These are phyloP conservation scores for Drosophila macrospina DNA, from an alignment of 2,888 invertebrate species.

Conservation along the genomic window DNA sequence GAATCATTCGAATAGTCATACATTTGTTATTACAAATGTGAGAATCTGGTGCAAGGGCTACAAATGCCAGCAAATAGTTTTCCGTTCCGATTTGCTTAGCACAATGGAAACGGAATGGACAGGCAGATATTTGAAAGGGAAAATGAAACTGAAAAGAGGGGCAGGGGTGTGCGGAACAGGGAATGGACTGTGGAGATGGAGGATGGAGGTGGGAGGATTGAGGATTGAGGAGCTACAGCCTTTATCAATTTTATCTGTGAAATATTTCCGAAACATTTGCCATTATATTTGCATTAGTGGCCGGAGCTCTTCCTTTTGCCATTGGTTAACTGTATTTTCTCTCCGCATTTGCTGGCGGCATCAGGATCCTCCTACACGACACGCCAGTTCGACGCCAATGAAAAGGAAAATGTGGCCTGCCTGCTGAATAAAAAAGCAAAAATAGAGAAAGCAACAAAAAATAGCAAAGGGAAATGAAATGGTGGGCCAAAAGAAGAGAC, in stretches of 20 bases:
- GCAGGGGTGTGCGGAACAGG: neutral
- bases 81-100: constrained; percentile 62
- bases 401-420: constrained; percentile 63
- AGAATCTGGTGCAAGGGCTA: constrained; percentile 32
- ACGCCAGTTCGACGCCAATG: constrained; percentile 72
- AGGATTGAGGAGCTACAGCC: constrained; percentile 44
- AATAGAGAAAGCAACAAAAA: too few relatives aligned
- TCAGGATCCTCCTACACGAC: constrained; percentile 33
- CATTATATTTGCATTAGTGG: constrained; percentile 83
- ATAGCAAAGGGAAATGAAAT: constrained; percentile 8
- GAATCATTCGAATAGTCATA: neutral
- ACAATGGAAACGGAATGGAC: constrained; percentile 46
- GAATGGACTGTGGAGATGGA: neutral
- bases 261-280: constrained; percentile 82
- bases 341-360: constrained; percentile 43
- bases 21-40: neutral
- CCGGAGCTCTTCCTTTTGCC: constrained; percentile 68
- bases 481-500: constrained; percentile 18
- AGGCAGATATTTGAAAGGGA: constrained; percentile 24
- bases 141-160: neutral
- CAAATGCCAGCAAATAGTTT: constrained; percentile 72
- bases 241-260: constrained; percentile 82
- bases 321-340: constrained; percentile 49
- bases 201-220: neutral
- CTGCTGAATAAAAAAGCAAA: constrained; percentile 21